Conservation (phyloP, 53 echinoderm and acorn worm species). For the Temnopleurus reevesii region DNA sequence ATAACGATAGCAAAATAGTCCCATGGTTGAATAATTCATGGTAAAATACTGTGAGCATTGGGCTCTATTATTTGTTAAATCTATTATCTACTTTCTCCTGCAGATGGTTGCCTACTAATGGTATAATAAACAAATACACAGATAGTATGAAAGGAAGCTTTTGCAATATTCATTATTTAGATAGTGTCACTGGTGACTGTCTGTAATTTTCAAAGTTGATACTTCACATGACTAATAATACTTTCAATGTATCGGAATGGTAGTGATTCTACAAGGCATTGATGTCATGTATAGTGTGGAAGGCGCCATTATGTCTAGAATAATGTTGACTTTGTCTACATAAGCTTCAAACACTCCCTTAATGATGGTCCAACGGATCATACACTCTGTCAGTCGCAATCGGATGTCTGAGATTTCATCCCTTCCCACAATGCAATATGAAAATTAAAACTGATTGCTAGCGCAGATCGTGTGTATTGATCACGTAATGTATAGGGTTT, state of each 20-base stretch:
- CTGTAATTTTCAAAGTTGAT: background rate
- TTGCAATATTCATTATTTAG: no score
- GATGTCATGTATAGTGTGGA: background rate
- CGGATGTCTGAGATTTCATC: background rate
- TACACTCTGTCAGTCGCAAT: constrained; percentile 11
- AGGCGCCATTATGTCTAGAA: constrained; percentile 31
- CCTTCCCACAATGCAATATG: background rate
- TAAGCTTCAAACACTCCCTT: constrained; percentile 36
- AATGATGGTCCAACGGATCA: constrained; percentile 1
- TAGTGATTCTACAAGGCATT: background rate
- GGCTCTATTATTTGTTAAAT: no score
- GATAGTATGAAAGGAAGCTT: no score
- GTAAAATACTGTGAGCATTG: no score
- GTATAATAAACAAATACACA: no score
- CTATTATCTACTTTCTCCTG: no score
- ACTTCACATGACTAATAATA: constrained; percentile 8
- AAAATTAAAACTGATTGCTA: background rate
- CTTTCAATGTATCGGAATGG: background rate
- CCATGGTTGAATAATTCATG: no score
- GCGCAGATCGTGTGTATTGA: background rate
- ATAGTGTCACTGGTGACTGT: constrained; percentile 20
- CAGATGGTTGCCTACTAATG: no score
- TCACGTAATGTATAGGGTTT: background rate
- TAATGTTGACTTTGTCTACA: constrained; percentile 31
- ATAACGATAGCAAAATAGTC: no score